Base-by-base conservation (phyloP, 2,113 vertebrate species). In the Triplophysa rosa region DNA sequence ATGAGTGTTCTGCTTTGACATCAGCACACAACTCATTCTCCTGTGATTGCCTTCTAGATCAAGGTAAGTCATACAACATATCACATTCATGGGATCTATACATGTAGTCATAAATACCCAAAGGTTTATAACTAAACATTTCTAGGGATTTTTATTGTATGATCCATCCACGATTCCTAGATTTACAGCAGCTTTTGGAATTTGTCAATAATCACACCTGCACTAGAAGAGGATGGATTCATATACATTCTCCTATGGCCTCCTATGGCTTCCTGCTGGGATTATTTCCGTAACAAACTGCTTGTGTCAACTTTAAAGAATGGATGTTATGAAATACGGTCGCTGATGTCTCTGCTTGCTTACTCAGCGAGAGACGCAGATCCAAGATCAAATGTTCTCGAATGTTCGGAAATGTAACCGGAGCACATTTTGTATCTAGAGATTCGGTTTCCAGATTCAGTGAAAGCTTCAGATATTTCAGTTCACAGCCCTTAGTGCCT, bases 51-150 rank as follows among this genome's bases (percentile, higher is more conserved):
- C n/a, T n/a, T n/a, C n/a, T 82, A n/a, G 64, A 26, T 74, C 81
- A 87, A 89, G 92, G 92, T 93, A 91, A 77, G 59, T 76, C 54
- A 16, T 61, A 33, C n/a, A 58, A 76, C 21, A 9, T 21, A 58
- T 45, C 37, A 59, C 37, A 26, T 62, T 62, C 2, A 74, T 59
- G 19, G n/a, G n/a, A 56, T n/a, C 49, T 3, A 21, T 6, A 47
- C 58, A 62, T 63, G 56, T 4, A 54, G 8, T 76, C 69, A 75
- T 23, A 61, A 40, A 40, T 63, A 64, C 45, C 52, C 13, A 56
- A n/a, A 13, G 21, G 58, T 69, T 68, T 42, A 69, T n/a, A 69
- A 54, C 23, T 69, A 19, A 49, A 33, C 12, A 61, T 54, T 63
- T 64, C 2, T 33, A 24, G 26, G 42, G 33, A 40, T 59, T 58